Evolutionary conservation across 2,888 invertebrate species (phyloP), one percentile per base, ranked within the genome.

Genomic region (Troglohyphantes excavatus): DNA sequence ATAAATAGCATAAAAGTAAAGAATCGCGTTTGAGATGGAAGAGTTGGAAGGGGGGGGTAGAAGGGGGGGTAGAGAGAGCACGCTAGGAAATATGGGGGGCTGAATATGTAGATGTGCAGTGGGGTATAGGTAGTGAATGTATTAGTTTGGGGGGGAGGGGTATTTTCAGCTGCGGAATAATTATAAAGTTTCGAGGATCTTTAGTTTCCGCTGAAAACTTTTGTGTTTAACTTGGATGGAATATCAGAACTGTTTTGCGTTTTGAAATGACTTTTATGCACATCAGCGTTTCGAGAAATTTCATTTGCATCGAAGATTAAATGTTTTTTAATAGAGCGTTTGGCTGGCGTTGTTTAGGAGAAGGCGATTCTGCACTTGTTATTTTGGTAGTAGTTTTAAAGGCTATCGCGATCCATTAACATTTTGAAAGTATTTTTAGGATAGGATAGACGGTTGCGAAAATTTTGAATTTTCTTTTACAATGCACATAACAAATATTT

Each of bases 31-130:
- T 65, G 53, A 53, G 53, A 27, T 21, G 27, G 65, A 39, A 21
- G 19, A 53, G 29, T 59, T 61, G 61, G n/a, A n/a, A n/a, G n/a
- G n/a, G n/a, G n/a, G n/a, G n/a, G n/a, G n/a, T n/a, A n/a, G n/a
- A n/a, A n/a, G n/a, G n/a, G n/a, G n/a, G n/a, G n/a, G n/a, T n/a
- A n/a, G n/a, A n/a, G n/a, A 19, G 21, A 21, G 26, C 23, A 63
- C 21, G 63, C 33, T 43, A 39, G 9, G 9, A 33, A 53, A 59
- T 29, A 61, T 75, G 21, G 53, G 26, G 39, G 43, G 23, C 39
- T 78, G 78, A 43, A 65, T 78, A 65, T 65, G 63, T 65, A 78
- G 78, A 78, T 78, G 78, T 19, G 17, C 2, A 33, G 17, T 33
- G 53, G 23, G 17, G 75, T 65, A 65, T n/a, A 5, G 63, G 78